Evolutionary conservation across 2,888 invertebrate genomes (phyloP), one percentile per base, ranked within the genome.

Genomic region (Lampropteryx suffumata): DNA sequence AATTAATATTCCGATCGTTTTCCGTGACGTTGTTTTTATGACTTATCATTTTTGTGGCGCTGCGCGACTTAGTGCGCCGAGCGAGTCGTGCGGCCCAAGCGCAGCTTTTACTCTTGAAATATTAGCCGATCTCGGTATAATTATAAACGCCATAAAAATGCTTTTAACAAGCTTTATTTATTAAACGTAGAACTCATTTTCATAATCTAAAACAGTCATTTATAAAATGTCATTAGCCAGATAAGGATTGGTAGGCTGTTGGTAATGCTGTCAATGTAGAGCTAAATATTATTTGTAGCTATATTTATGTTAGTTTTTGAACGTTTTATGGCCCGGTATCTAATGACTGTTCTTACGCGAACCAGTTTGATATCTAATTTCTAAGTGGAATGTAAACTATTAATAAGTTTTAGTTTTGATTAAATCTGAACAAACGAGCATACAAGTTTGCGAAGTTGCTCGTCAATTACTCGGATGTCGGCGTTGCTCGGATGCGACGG

Each of bases 1-100:
- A 88, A 90, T 90, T 90, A 89, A 90, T 90, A 90, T 90, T 89
- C 90, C 77, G 86, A 87, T 86, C 90, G 89, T 88, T 88, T 84
- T 87, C 82, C 74, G 87, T 90, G 88, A 90, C 89, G 88, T 87
- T 79, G 77, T 87, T 88, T 90, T 90, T 90, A 90, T 88, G 89
- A 90, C 72, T 89, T 89, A 87, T 90, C 87, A 89, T 88, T 88
- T 88, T 83, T 85, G 89, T 88, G 84, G 83, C 79, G 83, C 81
- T 80, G 69, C 72, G 67, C 76, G 76, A 77, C 68, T 74, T 72
- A 68, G 65, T 64, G 69, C 67, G 62, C 61, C 65, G 61, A 41
- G 49, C 50, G 50, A 50, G 43, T 42, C 57, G 42, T 43, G 21
- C 34, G 24, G 57, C 73, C 75, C 76, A 67, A 67, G 73, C 79